Percentiles rank a stretch among this genome's conserved stretches.
phyloP scores from a whole-genome alignment of 1,140 invertebrate genomes.

The Melipona quadrifasciata region DNA sequence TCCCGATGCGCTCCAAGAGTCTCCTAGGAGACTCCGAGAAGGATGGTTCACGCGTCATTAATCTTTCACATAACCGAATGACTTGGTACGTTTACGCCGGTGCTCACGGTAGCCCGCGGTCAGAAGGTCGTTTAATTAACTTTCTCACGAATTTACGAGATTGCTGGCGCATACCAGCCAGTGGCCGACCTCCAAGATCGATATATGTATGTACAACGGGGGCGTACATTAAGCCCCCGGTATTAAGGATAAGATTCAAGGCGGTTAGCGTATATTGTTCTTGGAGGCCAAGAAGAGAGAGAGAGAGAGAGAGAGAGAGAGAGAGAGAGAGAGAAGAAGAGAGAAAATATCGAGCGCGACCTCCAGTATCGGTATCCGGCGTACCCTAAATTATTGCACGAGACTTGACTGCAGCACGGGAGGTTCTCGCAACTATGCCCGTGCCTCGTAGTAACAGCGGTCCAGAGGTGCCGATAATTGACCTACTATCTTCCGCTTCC shows the following conservation, averaged over 20 bases:
- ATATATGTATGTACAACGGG: conserved; percentile 40
- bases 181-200: conserved; percentile 59
- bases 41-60: conserved; percentile 14
- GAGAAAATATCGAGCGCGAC: too few species aligned
- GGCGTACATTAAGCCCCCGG: conserved; percentile 53
- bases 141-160: conserved; percentile 58
- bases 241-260: conserved; percentile 65
- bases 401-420: conserved; percentile 45
- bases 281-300: conserved; percentile 17
- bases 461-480: conserved; percentile 66
- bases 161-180: conserved; percentile 36
- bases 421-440: conserved; percentile 61
- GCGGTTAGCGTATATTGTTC: conserved; percentile 65
- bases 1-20: neutral
- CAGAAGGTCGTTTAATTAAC: conserved; percentile 63
- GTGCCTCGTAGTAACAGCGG: conserved; percentile 58
- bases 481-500: conserved; percentile 62
- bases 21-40: neutral
- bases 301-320: conserved; percentile 3
- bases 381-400: conserved; percentile 65
- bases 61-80: conserved; percentile 23
- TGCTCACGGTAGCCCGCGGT: conserved; percentile 28
- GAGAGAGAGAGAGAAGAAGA: too few species aligned
- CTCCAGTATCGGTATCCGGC: conserved; percentile 60
- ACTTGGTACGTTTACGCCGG: conserved; percentile 30